Evolutionary conservation across 2,888 invertebrate species (phyloP), one percentile per base, ranked within the genome.

Genomic region (Luffia ferchaultella): DNA sequence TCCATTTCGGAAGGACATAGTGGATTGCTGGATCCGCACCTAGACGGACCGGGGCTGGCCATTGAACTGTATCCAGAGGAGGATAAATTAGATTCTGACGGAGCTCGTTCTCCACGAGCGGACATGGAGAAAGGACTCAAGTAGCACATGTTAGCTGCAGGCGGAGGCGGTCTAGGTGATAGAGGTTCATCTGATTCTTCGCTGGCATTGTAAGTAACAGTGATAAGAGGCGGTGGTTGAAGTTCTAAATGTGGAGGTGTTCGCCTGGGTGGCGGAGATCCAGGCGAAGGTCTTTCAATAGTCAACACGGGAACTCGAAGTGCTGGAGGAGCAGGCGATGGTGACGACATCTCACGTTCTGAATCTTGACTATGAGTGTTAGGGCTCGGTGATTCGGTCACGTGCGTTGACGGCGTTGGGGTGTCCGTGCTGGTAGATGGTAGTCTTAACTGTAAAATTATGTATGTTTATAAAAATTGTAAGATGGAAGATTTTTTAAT

Each of bases 31-130:
- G 93, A 93, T 3, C 92, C 92, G 65, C 93, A 93, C 54, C 93
- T 80, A 1, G 93, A 93, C 2, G 93, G 91, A 1, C 92, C 93
- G 0, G 93, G 93, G 70, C 92, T 92, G 0, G 93, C 92, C 90
- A 93, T 93, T 1, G 93, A 93, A 56, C 92, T 92, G 68, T 93
- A 93, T 7, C 93, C 93, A 0, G 93, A 93, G 7, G 93, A 93
- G 55, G 93, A 93, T 42, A 93, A 78, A 69, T 93, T 93, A 1
- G 93, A 93, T 74, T 93, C 93, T 0, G 93, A 93, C 15, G 92
- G 91, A 1, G 90, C 91, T 58, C 93, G 86, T 62, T 92, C 91
- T 15, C 89, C 89, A 56, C 90, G 77, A 1, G 87, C 86, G 45
- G 89, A 88, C 86, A 91, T 90, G 1, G 91, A 88, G 67, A 93